A percentile compares a stretch with the other conserved stretches of the same genome.
phyloP scores from a whole-genome alignment of 2,113 vertebrate genomes.

The Procavia capensis region DNA sequence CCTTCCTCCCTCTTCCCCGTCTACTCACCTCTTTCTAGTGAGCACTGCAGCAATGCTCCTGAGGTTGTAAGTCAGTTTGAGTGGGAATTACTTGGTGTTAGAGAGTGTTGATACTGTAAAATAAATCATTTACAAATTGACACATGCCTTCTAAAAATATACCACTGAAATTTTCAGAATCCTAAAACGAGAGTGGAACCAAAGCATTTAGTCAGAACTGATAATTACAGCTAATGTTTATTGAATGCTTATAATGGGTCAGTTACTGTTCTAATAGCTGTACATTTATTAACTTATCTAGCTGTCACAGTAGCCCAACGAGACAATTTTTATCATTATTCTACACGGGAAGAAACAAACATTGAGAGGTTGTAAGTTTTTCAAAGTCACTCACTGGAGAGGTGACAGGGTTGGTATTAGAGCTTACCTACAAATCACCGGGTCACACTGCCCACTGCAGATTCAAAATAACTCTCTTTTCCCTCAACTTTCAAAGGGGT shows the following conservation, averaged over 20 bases:
- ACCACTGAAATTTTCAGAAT: constrained; percentile 65
- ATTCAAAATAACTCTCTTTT: neutral
- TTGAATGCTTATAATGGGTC: constrained; percentile 66
- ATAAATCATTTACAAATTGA: constrained; percentile 70
- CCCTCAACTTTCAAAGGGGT: neutral
- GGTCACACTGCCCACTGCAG: rapidly evolving
- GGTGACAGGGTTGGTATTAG: neutral
- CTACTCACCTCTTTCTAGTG: neutral
- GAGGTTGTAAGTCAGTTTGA: neutral
- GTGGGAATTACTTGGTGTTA: neutral
- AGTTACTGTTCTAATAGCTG: constrained; percentile 72
- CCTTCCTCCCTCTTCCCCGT: too few species aligned
- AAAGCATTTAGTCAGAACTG: constrained; percentile 80
- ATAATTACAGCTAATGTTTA: constrained; percentile 80
- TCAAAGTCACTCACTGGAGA: neutral
- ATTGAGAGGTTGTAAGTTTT: neutral
- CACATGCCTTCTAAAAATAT: constrained; percentile 75
- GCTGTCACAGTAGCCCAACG: constrained; percentile 43
- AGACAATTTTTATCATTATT: constrained; percentile 35
- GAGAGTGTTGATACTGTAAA: constrained; percentile 42
- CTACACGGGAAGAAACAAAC: constrained; percentile 33
- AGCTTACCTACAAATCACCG: neutral
- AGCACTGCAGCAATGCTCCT: neutral
- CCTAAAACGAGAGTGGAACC: constrained; percentile 76
- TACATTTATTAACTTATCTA: constrained; percentile 66